Base-by-base conservation (phyloP, 2,113 vertebrate species). In the Corydoras maculifer region DNA sequence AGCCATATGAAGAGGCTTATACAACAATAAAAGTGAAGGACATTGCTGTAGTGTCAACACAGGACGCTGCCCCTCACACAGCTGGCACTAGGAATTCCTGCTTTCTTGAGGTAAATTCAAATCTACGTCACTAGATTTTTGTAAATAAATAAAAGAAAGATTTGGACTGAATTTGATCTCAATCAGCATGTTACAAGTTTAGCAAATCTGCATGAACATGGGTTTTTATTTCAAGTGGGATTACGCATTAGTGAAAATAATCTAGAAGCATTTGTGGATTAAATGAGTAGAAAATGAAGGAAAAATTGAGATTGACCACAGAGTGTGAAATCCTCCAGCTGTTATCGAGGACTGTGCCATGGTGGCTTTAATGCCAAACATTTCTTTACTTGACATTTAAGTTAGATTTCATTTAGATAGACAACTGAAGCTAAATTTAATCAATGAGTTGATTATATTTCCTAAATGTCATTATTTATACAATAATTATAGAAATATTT, bases 161-260 rank as follows among this genome's bases (percentile, higher is more conserved):
- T 43, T 43, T 43, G 35, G 35, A 8, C 35, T 49, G n/a, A 43
- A 69, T 43, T 43, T 43, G 35, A 43, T 43, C 7, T 43, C 35
- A 9, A 72, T 62, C 62, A 71, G 59, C 31, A 58, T 67, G 18
- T n/a, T 58, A 43, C 35, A 48, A 31, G 53, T 43, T 65, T 25
- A 18, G 29, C 9, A n/a, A 51, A 15, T 54, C 51, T 32, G 25
- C 31, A 54, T 30, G 2, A 30, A 49, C 43, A 67, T 51, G 53
- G 15, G 5, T 30, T 48, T 62, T 62, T 64, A 54, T 64, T 62
- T 31, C 68, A 35, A 69, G 58, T 73, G 35, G 80, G 80, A 85
- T 84, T 80, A 87, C 30, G 59, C 35, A 70, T 69, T 35, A 50
- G 64, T 69, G 78, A 81, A 75, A 81, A 78, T 43, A 43, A 43